phyloP scores from a whole-genome alignment of 1,140 invertebrate species.

The Neocloeon triangulifer region DNA sequence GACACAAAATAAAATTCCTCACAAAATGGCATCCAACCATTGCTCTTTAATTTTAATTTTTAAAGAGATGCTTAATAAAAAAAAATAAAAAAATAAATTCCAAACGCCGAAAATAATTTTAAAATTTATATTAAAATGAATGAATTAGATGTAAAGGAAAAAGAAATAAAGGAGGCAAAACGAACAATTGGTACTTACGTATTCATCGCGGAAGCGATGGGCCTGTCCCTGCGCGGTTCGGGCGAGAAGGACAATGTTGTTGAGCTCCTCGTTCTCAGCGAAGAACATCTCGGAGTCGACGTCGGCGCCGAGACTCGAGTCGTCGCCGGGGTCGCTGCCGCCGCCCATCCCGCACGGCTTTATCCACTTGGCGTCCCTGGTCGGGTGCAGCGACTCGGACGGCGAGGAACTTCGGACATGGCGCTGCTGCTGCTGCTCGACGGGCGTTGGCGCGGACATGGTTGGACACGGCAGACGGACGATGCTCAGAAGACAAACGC shows the following conservation, averaged over 20 bases:
- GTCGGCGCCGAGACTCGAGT: constrained; percentile 12
- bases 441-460: constrained; percentile 7
- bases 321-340: constrained; percentile 14
- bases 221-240: constrained; percentile 21
- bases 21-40: too few relatives aligned
- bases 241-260: constrained; percentile 21
- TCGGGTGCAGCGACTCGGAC: background rate
- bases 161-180: too few relatives aligned
- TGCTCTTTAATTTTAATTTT: too few relatives aligned
- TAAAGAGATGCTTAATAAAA: too few relatives aligned
- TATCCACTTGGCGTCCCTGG: constrained; percentile 20
- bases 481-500: too few relatives aligned
- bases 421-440: too few relatives aligned
- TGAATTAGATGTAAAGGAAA: too few relatives aligned
- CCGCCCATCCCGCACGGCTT: constrained; percentile 24
- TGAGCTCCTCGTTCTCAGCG: constrained; percentile 14
- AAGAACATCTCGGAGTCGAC: background rate
- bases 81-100: too few relatives aligned
- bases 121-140: too few relatives aligned
- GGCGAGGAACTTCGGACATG: too few relatives aligned
- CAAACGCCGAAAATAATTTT: too few relatives aligned
- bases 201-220: constrained; percentile 20
- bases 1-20: too few relatives aligned
- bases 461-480: constrained; percentile 8
- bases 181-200: constrained; percentile 26